Evolutionary conservation across 2,797 vertebrate species (phyloP), one percentile per base, ranked within the genome.

Genomic region (Benthosema pterotum): DNA sequence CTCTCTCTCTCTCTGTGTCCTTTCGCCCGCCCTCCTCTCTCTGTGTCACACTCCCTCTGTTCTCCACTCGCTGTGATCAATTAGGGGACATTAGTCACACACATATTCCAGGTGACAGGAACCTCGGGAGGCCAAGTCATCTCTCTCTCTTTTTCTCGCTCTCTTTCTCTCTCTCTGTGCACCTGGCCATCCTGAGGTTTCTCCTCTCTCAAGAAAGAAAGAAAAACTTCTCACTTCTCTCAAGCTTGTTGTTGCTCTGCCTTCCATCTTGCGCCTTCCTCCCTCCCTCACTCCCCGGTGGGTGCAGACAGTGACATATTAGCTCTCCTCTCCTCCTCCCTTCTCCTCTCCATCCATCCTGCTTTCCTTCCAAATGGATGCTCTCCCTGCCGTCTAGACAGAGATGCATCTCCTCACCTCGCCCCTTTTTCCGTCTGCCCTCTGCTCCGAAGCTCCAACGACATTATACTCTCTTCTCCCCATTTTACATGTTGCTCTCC

Each of bases 1-100:
- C n/a, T n/a, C n/a, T 22, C 53, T 18, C 46, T 54, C 65, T 86
- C 80, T 38, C 45, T 14, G 77, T 82, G 18, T 22, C 49, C 45
- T n/a, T 28, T 16, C 22, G 13, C 13, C 52, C 11, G 13, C 2
- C 47, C 17, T 8, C 22, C 17, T 15, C 79, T 67, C 67, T 54
- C 75, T 81, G 69, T 81, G 69, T 81, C 79, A 77, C 69, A 60
- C 78, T 78, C 77, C 79, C 81, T 85, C 83, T 83, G 75, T 82
- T 85, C 74, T 59, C 63, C 15, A 61, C 74, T 85, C 12, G 25
- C 77, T 77, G 74, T 86, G 91, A 89, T 92, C 89, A 89, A 87
- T 89, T 88, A 88, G 83, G 80, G 87, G 87, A 85, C 87, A 86
- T 90, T 90, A 91, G 88, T 92, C 85, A 83, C 80, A 71, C 77